Evolutionary conservation across 2,888 invertebrate genomes (phyloP).

Genomic region (Taphrorychus bicolor): DNA sequence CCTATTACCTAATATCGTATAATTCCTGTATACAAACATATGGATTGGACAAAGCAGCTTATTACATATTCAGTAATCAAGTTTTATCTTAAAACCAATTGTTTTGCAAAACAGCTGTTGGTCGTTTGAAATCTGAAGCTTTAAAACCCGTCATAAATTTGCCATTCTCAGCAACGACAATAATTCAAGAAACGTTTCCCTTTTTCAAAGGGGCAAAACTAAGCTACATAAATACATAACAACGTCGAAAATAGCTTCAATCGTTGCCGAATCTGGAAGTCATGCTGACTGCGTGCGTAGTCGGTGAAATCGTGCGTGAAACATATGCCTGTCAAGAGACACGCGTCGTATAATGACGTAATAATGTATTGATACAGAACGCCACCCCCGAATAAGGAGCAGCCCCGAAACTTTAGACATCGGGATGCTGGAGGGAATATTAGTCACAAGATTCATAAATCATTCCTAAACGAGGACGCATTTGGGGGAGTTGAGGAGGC

Average conservation of each 20-base stretch:
- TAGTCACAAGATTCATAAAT: slow-evolving; percentile 3
- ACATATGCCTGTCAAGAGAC: slow-evolving; percentile 59
- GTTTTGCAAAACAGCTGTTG: too few relatives aligned
- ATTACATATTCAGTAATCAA: too few relatives aligned
- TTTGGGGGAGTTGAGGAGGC: not conserved
- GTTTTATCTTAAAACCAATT: too few relatives aligned
- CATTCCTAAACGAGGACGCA: not conserved
- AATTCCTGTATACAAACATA: too few relatives aligned
- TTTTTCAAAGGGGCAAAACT: not conserved
- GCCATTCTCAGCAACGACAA: too few relatives aligned
- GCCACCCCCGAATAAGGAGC: slow-evolving; percentile 38
- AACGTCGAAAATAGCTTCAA: slow-evolving; percentile 29
- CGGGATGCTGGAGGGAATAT: slow-evolving; percentile 17
- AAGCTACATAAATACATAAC: slow-evolving; percentile 30
- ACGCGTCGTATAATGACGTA: slow-evolving; percentile 60
- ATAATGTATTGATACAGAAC: slow-evolving; percentile 58
- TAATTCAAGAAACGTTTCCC: too few relatives aligned
- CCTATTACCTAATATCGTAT: too few relatives aligned
- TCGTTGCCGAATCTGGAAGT: slow-evolving; percentile 16
- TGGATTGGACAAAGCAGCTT: too few relatives aligned
- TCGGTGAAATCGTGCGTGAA: slow-evolving; percentile 59
- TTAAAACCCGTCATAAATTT: too few relatives aligned
- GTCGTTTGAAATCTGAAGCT: too few relatives aligned
- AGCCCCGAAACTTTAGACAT: slow-evolving; percentile 17
- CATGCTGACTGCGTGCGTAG: slow-evolving; percentile 21